These are phyloP conservation scores for Emydocephalus ijimae DNA, from an alignment of 2,113 vertebrate species.

Conservation along the genomic window DNA sequence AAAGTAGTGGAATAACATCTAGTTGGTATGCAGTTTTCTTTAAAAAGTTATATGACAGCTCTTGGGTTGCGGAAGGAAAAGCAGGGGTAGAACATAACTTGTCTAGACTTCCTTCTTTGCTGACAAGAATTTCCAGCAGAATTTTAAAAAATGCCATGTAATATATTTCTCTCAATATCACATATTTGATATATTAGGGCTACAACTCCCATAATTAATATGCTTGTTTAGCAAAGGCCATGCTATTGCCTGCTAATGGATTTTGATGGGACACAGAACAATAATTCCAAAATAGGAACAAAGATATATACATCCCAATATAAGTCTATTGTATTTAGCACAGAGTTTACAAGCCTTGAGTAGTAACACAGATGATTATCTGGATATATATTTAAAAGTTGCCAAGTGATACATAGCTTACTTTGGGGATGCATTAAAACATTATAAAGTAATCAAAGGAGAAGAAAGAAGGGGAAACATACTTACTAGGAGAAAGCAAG, in stretches of 20 bases:
- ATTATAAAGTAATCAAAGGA: not conserved
- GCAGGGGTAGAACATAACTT: not conserved
- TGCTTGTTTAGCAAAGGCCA: not conserved
- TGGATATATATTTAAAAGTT: not conserved
- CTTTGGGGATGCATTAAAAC: not conserved
- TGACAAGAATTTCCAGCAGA: not conserved
- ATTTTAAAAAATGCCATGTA: not conserved
- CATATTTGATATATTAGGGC: not conserved
- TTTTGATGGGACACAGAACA: not conserved
- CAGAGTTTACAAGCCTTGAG: not conserved
- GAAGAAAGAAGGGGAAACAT: not conserved
- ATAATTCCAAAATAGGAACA: not conserved
- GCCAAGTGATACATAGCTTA: not conserved
- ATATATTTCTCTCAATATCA: not conserved
- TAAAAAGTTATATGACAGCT: not conserved
- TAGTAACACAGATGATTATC: not conserved
- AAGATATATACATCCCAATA: not conserved
- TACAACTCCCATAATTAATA: not conserved
- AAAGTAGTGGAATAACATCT: conserved; percentile 15
- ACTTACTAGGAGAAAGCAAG: conserved; percentile 97
- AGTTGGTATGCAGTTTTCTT: not conserved
- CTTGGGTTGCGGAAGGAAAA: not conserved
- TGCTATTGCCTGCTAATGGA: not conserved
- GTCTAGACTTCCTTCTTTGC: not conserved
- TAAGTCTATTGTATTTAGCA: not conserved